Conservation (phyloP, 2,113 vertebrate species). For the Alectura lathami region DNA sequence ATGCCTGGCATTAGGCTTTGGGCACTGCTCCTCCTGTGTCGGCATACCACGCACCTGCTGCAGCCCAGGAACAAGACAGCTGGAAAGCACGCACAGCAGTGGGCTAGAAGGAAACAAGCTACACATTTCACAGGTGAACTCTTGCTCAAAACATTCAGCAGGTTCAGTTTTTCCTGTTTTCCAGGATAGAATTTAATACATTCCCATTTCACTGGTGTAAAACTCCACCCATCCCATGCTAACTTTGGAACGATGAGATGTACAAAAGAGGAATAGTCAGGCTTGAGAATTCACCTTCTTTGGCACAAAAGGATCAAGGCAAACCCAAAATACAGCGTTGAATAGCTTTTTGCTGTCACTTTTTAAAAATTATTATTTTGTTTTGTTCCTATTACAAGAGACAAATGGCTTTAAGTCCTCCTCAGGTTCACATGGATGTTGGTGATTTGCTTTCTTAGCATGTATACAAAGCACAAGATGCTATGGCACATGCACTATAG, state of each 20-base stretch:
- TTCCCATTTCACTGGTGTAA: background rate
- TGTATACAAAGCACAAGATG: rapidly evolving
- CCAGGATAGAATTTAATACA: background rate
- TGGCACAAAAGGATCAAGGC: background rate
- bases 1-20: background rate
- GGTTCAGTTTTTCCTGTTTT: background rate
- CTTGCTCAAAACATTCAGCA: background rate
- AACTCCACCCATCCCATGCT: background rate
- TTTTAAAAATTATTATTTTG: background rate
- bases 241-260: background rate
- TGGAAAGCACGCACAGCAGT: background rate
- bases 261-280: background rate
- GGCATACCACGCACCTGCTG: background rate
- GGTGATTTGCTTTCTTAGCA: background rate
- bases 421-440: no score
- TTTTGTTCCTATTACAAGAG: background rate
- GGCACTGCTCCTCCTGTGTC: background rate
- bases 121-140: background rate
- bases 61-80: background rate
- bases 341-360: background rate
- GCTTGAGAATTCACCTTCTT: background rate
- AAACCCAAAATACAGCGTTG: background rate
- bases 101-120: background rate
- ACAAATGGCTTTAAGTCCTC: background rate
- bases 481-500: rapidly evolving